These are phyloP conservation scores for Drosophila lacicola DNA, from an alignment of 2,888 invertebrate species.

Conservation along the genomic window DNA sequence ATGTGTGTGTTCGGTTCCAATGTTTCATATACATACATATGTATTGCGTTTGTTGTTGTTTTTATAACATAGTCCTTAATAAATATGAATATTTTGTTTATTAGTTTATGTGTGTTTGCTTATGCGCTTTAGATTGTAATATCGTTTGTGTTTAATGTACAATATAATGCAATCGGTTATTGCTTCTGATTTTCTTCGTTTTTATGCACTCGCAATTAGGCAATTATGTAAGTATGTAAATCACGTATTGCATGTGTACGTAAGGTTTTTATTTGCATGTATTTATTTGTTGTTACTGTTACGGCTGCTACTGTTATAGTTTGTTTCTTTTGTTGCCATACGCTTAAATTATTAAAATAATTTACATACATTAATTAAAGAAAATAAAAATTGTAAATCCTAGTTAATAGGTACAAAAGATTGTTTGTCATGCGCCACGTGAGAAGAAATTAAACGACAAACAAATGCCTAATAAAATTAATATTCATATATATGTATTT, in stretches of 20 bases:
- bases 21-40: slow-evolving; percentile 41
- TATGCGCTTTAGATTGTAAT: slow-evolving; percentile 13
- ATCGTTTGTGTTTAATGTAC: slow-evolving; percentile 31
- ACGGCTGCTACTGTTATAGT: slow-evolving; percentile 32
- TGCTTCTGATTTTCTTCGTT: slow-evolving; percentile 14
- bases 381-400: slow-evolving; percentile 44
- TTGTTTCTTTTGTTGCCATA: slow-evolving; percentile 33
- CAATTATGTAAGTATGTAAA: slow-evolving; percentile 51
- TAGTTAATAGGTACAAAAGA: slow-evolving; percentile 58
- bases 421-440: slow-evolving; percentile 53
- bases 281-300: slow-evolving; percentile 29
- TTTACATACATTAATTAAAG: slow-evolving; percentile 57
- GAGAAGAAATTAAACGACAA: slow-evolving; percentile 35
- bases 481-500: slow-evolving; percentile 25
- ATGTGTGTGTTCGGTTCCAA: slow-evolving; percentile 8
- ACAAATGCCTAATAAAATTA: slow-evolving; percentile 39
- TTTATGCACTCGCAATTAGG: slow-evolving; percentile 24
- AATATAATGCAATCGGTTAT: slow-evolving; percentile 26
- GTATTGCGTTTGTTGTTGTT: slow-evolving; percentile 7
- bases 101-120: slow-evolving; percentile 13
- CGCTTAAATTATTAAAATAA: slow-evolving; percentile 53
- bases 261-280: slow-evolving; percentile 32
- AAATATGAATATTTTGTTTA: slow-evolving; percentile 22
- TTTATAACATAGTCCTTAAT: slow-evolving; percentile 29
- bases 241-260: slow-evolving; percentile 62